Conservation (phyloP, 2,113 vertebrate species). For the Strix aluco region DNA sequence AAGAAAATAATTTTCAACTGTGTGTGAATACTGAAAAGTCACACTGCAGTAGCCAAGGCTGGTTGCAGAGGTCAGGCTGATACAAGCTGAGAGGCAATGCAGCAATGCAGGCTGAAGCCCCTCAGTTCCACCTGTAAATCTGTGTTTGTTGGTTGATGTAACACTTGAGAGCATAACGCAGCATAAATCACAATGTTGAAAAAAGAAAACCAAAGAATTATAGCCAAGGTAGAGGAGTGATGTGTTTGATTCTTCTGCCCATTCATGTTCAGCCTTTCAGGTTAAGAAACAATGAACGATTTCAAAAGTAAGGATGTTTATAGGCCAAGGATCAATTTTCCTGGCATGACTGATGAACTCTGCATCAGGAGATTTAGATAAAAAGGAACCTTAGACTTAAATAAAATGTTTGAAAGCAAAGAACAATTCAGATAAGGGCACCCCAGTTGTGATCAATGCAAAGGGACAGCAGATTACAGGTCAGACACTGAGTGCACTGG, state of each 20-base stretch:
- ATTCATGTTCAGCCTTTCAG: not conserved
- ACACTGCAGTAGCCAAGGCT: not conserved
- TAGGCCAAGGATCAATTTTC: constrained; percentile 16
- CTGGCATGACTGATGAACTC: not conserved
- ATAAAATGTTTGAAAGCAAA: constrained; percentile 28
- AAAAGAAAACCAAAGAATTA: not conserved
- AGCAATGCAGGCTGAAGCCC: not conserved
- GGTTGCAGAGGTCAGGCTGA: not conserved
- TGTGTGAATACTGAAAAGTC: not conserved
- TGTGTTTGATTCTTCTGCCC: not conserved
- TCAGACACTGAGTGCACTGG: accelerated
- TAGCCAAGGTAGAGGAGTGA: not conserved
- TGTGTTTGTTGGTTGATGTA: not conserved
- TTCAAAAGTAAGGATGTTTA: constrained; percentile 1
- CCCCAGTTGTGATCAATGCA: not conserved
- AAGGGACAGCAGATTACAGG: not conserved
- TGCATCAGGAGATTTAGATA: not conserved
- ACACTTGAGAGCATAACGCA: not conserved
- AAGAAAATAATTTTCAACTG: not conserved
- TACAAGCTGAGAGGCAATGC: not conserved
- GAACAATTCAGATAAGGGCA: not conserved
- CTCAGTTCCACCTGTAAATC: not conserved
- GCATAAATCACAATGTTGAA: not conserved
- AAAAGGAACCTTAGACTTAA: constrained; percentile 9
- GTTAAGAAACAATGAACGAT: not conserved